These are phyloP conservation scores for Todus mexicanus DNA, from an alignment of 2,797 vertebrate genomes.

Conservation along the genomic window DNA sequence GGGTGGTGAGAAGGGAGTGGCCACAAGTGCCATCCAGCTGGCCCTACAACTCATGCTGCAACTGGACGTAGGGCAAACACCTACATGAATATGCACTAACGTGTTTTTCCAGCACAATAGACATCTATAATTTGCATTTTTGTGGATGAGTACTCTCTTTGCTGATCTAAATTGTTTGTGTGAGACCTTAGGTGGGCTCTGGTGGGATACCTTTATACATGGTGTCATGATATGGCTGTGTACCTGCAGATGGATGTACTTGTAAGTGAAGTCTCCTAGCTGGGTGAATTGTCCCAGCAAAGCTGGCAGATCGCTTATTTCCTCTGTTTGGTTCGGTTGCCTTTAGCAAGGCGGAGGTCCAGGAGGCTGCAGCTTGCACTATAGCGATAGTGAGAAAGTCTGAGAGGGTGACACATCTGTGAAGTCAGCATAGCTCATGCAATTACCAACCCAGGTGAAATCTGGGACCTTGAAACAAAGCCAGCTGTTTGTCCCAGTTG, in stretches of 20 bases:
- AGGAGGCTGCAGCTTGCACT: background rate
- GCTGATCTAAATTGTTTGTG: background rate
- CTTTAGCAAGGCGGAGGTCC: background rate
- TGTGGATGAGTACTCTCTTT: background rate
- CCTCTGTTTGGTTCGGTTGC: background rate
- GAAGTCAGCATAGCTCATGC: background rate
- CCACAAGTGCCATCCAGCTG: background rate
- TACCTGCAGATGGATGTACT: background rate
- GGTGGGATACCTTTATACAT: background rate
- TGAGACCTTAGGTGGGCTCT: background rate
- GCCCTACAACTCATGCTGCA: background rate
- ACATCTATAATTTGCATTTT: background rate
- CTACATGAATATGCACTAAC: too few relatives aligned
- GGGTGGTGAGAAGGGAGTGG: background rate
- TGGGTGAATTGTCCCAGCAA: too few relatives aligned
- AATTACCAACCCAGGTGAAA: background rate
- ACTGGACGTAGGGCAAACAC: rapidly evolving
- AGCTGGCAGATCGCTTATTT: background rate
- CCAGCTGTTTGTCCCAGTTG: background rate
- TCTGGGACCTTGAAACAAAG: background rate
- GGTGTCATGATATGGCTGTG: rapidly evolving
- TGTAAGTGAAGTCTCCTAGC: background rate
- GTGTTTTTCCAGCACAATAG: background rate
- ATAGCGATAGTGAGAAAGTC: background rate
- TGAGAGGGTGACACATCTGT: background rate